Evolutionary conservation across 2,113 vertebrate genomes (phyloP).

Genomic region (Okapia johnstoni): DNA sequence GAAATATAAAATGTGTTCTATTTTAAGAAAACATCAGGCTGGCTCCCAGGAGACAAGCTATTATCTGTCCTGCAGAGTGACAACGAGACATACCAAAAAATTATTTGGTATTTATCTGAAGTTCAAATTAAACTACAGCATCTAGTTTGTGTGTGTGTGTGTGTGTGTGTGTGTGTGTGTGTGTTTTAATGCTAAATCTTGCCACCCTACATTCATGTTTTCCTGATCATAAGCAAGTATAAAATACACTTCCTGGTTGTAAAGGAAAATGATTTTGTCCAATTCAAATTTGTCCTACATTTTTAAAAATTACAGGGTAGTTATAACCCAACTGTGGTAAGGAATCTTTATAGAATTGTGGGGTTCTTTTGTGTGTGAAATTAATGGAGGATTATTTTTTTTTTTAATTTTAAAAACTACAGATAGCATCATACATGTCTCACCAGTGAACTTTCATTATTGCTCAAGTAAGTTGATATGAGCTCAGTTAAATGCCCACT

Average conservation of each 20-base stretch:
- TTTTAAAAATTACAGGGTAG: background rate
- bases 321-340: background rate
- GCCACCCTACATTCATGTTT: background rate
- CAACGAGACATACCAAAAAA: background rate
- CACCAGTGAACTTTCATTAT: background rate
- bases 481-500: conserved; percentile 50
- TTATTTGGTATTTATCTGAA: background rate
- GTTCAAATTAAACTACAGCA: background rate
- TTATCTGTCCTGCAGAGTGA: background rate
- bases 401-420: background rate
- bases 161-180: background rate
- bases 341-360: background rate
- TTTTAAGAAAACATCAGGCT: background rate
- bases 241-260: background rate
- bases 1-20: background rate
- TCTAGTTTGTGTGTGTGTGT: background rate
- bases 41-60: background rate
- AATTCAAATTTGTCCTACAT: background rate
- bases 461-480: background rate
- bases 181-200: background rate
- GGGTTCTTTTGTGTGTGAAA: background rate
- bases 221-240: background rate
- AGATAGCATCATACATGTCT: background rate
- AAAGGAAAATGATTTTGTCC: background rate
- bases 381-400: background rate